Base-by-base conservation (phyloP, 2,797 vertebrate genomes). In the Myripristis murdjan region DNA sequence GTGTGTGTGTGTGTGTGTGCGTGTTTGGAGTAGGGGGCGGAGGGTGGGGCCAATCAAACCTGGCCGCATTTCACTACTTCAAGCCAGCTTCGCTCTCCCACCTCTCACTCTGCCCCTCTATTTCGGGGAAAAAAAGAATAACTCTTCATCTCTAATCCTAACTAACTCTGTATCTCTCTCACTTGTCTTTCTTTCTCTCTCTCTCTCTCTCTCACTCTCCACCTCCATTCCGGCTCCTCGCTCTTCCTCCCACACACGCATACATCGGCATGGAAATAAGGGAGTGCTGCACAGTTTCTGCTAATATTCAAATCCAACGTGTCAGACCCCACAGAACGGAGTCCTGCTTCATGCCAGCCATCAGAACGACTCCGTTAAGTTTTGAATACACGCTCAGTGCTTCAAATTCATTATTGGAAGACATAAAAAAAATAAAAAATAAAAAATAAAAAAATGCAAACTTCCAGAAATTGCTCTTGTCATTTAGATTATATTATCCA, bases 181-280 rank as follows among this genome's bases (percentile, higher is more conserved):
- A 77, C 79, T 79, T 63, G 77, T 73, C 68, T 76, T 79, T 70
- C 72, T 70, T 70, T 80, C 66, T 76, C 71, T 53, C 28, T 72
- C 66, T 70, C 63, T 52, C 70, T 53, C 24, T 72, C 69, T 70
- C 62, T 54, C 41, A 52, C 70, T 70, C 70, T 69, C 64, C 76
- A 64, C 74, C 82, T 86, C 80, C 75, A 58, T 77, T 73, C 47
- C 73, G 6, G 61, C 70, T 79, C 62, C 75, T 78, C 75, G 46
- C 78, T 86, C 80, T 64, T 83, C 88, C 90, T 87, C 90, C 90
- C 84, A 92, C 92, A 83, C 87, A 80, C 14, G 79, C 78, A 85
- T 87, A 91, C 55, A 85, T 89, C 66, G 54, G 72, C 68, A 90
- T 90, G 86, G 77, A 91, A 87, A 91, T 89, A 79, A 89, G 85